Evolutionary conservation across 2,797 vertebrate genomes (phyloP), one percentile per base, ranked within the genome.

Genomic region (Neosilurus hyrtlii): DNA sequence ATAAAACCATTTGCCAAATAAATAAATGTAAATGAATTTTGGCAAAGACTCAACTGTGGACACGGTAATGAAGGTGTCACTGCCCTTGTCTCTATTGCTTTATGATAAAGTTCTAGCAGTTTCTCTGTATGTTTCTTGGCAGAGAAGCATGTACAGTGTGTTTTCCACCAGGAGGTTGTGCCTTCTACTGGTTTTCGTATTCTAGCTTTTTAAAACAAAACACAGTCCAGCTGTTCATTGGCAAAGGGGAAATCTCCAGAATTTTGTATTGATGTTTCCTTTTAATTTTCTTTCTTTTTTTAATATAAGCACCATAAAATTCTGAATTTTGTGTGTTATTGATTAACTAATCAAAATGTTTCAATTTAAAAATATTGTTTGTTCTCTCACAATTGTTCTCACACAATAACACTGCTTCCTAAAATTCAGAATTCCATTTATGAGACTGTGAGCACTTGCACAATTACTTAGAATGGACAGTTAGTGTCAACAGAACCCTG

Each of bases 151-250:
- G 87, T 80, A 88, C 89, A 89, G 88, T 90, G 82, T 81, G 86
- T 89, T 85, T 81, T 76, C 81, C 10, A 37, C 74, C 86, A 85
- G 90, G 92, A 91, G 89, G 89, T 92, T 92, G 92, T 94, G 93
- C 93, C 94, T 95, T 95, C 85, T 81, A 83, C 71, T 86, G 84
- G 65, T 56, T 63, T 87, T 56, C 62, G 22, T 84, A 79, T 83
- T 87, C 80, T 85, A 81, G 75, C 30, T 81, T 63, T 65, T 6
- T 86, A n/a, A 6, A 12, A 10, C 4, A 57, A 57, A 79, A 63
- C 86, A 59, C 43, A 1, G 2, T 87, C 26, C 88, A 78, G 30
- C 51, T 37, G 57, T 65, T 66, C 49, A 62, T 71, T 86, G 86
- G 85, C 87, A 86, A 88, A 84, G 87, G 79, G 71, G 71, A 86